Percentiles rank a stretch among this genome's conserved stretches.
phyloP scores from a whole-genome alignment of 2,888 invertebrate species.

The Clunio marinus region DNA sequence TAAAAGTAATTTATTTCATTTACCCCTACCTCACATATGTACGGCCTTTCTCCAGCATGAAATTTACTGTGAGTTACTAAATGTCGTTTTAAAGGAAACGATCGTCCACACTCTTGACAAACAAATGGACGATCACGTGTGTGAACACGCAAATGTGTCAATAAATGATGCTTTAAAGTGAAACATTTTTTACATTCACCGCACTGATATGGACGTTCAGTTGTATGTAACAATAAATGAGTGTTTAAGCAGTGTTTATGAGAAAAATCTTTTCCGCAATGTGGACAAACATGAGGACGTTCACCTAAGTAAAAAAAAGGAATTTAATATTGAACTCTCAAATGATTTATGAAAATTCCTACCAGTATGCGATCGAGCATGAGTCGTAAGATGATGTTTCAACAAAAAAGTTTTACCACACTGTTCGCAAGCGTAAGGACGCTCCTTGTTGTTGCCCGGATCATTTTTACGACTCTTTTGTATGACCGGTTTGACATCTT shows the following conservation, averaged over 20 bases:
- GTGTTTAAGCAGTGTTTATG: conserved; percentile 80
- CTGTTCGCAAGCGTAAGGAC: conserved; percentile 77
- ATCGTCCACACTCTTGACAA: conserved; percentile 76
- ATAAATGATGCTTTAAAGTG: conserved; percentile 77
- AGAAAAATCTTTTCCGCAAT: conserved; percentile 77
- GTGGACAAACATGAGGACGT: conserved; percentile 71
- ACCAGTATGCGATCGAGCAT: conserved; percentile 76
- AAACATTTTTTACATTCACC: conserved; percentile 83
- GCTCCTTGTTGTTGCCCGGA: conserved; percentile 57
- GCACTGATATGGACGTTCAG: conserved; percentile 77
- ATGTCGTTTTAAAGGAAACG: conserved; percentile 76
- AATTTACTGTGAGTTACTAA: conserved; percentile 81
- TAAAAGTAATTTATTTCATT: neutral
- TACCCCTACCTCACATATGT: conserved; percentile 60
- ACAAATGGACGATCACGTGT: conserved; percentile 77
- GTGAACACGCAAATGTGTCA: conserved; percentile 74
- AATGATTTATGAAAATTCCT: conserved; percentile 40
- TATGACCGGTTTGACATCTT: conserved; percentile 44
- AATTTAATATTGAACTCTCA: too few species aligned
- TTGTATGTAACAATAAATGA: conserved; percentile 73
- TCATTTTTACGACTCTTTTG: conserved; percentile 33
- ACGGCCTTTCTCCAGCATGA: conserved; percentile 79
- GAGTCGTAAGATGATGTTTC: conserved; percentile 80
- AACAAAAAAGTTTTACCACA: conserved; percentile 79
- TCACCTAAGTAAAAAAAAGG: too few species aligned